Conservation (phyloP, 2,888 invertebrate genomes). For the Protonemura montana region DNA sequence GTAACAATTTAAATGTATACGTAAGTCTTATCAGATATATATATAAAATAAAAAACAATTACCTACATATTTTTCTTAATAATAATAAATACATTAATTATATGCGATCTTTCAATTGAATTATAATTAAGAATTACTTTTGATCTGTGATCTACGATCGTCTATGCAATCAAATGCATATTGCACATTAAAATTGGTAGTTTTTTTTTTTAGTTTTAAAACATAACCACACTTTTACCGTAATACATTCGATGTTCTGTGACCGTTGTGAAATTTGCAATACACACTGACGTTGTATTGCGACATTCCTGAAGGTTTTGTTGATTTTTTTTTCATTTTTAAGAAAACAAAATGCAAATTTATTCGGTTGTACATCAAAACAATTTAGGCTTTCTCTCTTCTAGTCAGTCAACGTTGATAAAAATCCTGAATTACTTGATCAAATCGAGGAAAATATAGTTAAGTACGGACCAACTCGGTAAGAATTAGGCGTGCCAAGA, state of each 20-base stretch:
- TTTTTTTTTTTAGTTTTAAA: neutral
- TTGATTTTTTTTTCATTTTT: neutral
- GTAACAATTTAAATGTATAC: neutral
- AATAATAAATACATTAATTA: neutral
- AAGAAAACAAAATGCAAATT: neutral
- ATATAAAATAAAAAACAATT: slow-evolving; percentile 12
- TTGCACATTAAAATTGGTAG: slow-evolving; percentile 12
- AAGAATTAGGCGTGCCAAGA: neutral
- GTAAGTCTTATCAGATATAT: neutral
- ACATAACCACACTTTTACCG: neutral
- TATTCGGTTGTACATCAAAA: neutral
- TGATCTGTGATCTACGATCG: neutral
- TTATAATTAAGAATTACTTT: neutral
- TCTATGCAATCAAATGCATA: neutral
- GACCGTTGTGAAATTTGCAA: no score
- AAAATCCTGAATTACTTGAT: neutral
- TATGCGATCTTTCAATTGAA: neutral
- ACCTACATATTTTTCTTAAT: neutral
- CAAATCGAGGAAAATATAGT: neutral
- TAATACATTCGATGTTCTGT: neutral
- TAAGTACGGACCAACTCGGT: neutral
- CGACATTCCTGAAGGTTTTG: neutral
- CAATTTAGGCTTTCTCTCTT: neutral
- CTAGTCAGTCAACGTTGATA: neutral
- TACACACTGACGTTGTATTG: neutral